Evolutionary conservation across 2,797 vertebrate genomes (phyloP), one percentile per base, ranked within the genome.

Genomic region (Leptodactylus fallax): DNA sequence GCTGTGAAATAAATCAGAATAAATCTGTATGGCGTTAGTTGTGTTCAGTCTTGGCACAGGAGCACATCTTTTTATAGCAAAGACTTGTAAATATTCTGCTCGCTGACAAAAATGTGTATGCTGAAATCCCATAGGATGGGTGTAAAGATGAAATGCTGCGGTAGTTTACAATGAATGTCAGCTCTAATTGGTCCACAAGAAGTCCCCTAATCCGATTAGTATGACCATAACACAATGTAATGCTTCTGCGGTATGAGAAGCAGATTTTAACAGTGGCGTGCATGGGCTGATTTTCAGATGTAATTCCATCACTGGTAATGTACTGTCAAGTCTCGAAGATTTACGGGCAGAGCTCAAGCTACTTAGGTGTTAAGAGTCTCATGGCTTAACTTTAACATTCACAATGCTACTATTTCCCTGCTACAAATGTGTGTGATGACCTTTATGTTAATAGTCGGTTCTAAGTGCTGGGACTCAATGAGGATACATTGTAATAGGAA

Each of bases 91-190:
- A 82, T 82, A 69, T 82, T 88, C 81, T 82, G 61, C 61, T 69
- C 51, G 91, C 87, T 89, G 90, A 90, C 93, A 92, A 81, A 92
- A 90, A 92, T 69, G 91, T 77, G 85, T 51, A 67, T 19, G n/a
- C 61, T 51, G 65, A 23, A 69, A 53, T 69, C 81, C 81, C 81
- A 82, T 49, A 53, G 49, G 81, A 69, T 12, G 16, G n/a, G 14
- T 27, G 63, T 82, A 69, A 67, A 81, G 79, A 82, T 82, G 63
- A 82, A 82, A 82, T 69, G 63, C 81, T 82, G 81, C 61, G 23
- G 81, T 53, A 55, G 81, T 82, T 82, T 82, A 69, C 63, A 69
- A 69, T 69, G 81, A 82, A 82, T 82, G 81, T 55, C 81, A 67
- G 81, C 81, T 69, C 61, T 82, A 82, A 82, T 82, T 82, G 81